A percentile compares a stretch with the other conserved stretches of the same genome.
phyloP scores from a whole-genome alignment of 2,888 invertebrate species.

The Lasioglossum villosulum region DNA sequence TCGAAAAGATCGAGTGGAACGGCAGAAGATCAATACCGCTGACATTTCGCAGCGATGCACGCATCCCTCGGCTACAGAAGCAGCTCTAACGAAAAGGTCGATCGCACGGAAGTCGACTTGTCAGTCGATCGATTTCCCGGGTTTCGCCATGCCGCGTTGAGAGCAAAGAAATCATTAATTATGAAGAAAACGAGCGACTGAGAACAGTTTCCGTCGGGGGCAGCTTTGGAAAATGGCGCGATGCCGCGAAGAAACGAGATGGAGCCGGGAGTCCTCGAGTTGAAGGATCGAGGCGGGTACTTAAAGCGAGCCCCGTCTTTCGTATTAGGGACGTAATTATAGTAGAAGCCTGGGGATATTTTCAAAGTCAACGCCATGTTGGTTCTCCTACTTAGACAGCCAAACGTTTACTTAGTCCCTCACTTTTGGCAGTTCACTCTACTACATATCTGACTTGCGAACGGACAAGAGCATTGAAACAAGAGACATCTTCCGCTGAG shows the following conservation, averaged over 20 bases:
- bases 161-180: slow-evolving; percentile 37
- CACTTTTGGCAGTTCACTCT: neutral
- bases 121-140: neutral
- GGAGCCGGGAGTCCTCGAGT: neutral
- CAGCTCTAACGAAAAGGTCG: neutral
- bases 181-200: slow-evolving; percentile 5
- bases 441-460: neutral
- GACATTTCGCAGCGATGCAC: slow-evolving; percentile 1
- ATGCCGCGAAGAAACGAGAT: slow-evolving; percentile 1
- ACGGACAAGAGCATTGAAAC: neutral
- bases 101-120: neutral
- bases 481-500: neutral
- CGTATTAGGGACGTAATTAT: slow-evolving; percentile 27
- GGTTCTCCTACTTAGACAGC: neutral
- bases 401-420: neutral
- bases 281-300: neutral
- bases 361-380: slow-evolving; percentile 3
- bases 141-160: neutral
- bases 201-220: neutral
- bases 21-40: slow-evolving; percentile 13
- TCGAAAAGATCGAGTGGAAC: slow-evolving; percentile 11
- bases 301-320: slow-evolving; percentile 6
- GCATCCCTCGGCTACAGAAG: neutral
- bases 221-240: slow-evolving; percentile 15
- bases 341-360: slow-evolving; percentile 18